Evolutionary conservation across 2,888 invertebrate genomes (phyloP).

Genomic region (Nemapogon koenigi): DNA sequence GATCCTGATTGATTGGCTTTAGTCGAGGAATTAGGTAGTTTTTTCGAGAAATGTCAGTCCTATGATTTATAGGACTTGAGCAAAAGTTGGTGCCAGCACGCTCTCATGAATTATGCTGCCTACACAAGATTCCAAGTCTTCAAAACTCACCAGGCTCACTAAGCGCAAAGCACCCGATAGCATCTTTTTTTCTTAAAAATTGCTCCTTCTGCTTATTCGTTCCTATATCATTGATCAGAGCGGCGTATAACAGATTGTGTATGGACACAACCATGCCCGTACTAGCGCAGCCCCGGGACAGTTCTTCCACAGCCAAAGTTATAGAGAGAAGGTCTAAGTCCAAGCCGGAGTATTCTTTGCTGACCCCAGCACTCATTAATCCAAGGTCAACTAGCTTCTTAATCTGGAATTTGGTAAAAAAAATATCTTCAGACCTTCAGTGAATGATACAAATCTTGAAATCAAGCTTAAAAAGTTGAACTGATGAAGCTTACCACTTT

Average conservation of each 20-base stretch:
- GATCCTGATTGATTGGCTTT: too few species aligned
- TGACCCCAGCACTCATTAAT: conserved; percentile 71
- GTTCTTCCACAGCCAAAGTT: conserved; percentile 78
- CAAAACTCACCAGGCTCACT: conserved; percentile 75
- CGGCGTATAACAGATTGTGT: conserved; percentile 79
- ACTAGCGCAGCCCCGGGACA: conserved; percentile 79
- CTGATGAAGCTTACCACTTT: too few species aligned
- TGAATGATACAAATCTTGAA: too few species aligned
- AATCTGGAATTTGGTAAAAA: conserved; percentile 47
- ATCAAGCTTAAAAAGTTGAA: too few species aligned
- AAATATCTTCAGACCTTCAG: neutral
- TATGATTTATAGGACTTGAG: too few species aligned
- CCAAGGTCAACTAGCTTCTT: conserved; percentile 74
- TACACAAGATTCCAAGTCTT: too few species aligned
- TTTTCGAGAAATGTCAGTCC: too few species aligned
- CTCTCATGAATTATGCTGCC: too few species aligned
- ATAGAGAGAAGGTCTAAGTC: conserved; percentile 74
- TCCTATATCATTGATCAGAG: conserved; percentile 71
- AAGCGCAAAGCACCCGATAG: conserved; percentile 80
- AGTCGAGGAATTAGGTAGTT: too few species aligned
- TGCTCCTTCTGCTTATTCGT: conserved; percentile 70
- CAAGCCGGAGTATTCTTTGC: conserved; percentile 71
- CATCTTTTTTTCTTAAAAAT: conserved; percentile 66
- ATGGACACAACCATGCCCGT: conserved; percentile 79
- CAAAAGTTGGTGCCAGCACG: too few species aligned